Percentiles rank a stretch among this genome's conserved stretches.
Conservation (phyloP, 2,888 invertebrate genomes). For the Icerya purchasi region DNA sequence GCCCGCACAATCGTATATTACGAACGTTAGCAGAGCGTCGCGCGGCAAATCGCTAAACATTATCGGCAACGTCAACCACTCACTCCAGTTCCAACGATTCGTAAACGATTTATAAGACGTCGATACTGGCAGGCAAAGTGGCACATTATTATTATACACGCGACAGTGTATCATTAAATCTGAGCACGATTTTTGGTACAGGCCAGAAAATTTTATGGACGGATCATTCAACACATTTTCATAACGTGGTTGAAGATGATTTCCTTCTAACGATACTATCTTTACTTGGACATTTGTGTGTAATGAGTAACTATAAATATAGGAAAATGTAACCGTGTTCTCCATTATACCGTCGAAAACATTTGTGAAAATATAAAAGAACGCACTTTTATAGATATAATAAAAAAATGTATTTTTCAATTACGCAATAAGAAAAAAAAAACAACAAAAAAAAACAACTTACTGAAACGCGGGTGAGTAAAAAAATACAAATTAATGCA, state of each 20-base stretch:
- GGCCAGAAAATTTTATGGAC: slow-evolving; percentile 71
- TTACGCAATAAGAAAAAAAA: too few relatives aligned
- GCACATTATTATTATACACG: slow-evolving; percentile 55
- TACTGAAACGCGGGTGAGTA: too few relatives aligned
- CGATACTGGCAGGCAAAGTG: slow-evolving; percentile 63
- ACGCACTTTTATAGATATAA: too few relatives aligned
- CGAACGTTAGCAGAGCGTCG: slow-evolving; percentile 64
- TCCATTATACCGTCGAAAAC: slow-evolving; percentile 35
- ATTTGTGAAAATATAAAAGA: not conserved
- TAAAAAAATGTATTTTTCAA: too few relatives aligned
- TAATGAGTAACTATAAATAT: slow-evolving; percentile 78
- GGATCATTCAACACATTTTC: slow-evolving; percentile 70
- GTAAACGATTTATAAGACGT: slow-evolving; percentile 84
- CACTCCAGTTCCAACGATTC: slow-evolving; percentile 92
- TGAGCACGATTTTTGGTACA: slow-evolving; percentile 63
- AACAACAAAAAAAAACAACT: too few relatives aligned
- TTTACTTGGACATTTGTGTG: slow-evolving; percentile 72
- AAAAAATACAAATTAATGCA: too few relatives aligned
- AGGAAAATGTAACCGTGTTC: slow-evolving; percentile 57
- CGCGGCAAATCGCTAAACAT: slow-evolving; percentile 78
- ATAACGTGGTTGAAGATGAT: slow-evolving; percentile 64
- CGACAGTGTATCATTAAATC: slow-evolving; percentile 76
- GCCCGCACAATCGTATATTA: slow-evolving; percentile 77
- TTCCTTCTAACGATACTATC: slow-evolving; percentile 89
- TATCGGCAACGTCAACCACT: slow-evolving; percentile 81